Evolutionary conservation across 2,797 vertebrate species (phyloP).

Genomic region (Oryzias sinensis): DNA sequence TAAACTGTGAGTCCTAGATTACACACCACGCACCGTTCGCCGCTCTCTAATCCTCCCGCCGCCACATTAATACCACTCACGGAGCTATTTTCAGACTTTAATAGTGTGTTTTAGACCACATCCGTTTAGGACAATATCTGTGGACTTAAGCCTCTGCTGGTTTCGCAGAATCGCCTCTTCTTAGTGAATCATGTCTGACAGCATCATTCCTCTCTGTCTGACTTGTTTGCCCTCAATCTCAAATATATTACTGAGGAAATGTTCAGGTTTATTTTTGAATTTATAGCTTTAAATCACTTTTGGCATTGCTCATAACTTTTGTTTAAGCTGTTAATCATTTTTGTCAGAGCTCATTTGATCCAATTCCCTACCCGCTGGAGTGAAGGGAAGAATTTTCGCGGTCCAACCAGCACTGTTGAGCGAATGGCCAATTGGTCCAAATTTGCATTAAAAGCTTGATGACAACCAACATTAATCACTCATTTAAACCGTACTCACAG

Average conservation of each 20-base stretch:
- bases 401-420: neutral
- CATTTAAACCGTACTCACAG: too few species aligned
- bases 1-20: slow-evolving; percentile 90
- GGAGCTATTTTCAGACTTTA: slow-evolving; percentile 58
- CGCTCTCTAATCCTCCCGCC: slow-evolving; percentile 48
- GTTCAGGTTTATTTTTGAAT: neutral
- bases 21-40: slow-evolving; percentile 38
- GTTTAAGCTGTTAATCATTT: neutral
- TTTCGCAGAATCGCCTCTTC: slow-evolving; percentile 22
- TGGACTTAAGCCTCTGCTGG: slow-evolving; percentile 29
- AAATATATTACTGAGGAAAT: neutral
- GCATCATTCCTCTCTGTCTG: neutral
- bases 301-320: slow-evolving; percentile 8
- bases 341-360: neutral
- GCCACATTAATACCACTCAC: slow-evolving; percentile 63
- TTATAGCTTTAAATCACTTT: slow-evolving; percentile 4
- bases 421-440: neutral
- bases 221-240: slow-evolving; percentile 1
- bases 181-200: slow-evolving; percentile 13
- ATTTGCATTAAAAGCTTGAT: neutral
- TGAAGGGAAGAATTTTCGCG: neutral
- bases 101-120: slow-evolving; percentile 53
- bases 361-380: too few species aligned
- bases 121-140: slow-evolving; percentile 47
- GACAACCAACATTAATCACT: too few species aligned